These are phyloP conservation scores for Drosophila parabipectinata DNA, from an alignment of 1,140 invertebrate genomes.

Conservation along the genomic window DNA sequence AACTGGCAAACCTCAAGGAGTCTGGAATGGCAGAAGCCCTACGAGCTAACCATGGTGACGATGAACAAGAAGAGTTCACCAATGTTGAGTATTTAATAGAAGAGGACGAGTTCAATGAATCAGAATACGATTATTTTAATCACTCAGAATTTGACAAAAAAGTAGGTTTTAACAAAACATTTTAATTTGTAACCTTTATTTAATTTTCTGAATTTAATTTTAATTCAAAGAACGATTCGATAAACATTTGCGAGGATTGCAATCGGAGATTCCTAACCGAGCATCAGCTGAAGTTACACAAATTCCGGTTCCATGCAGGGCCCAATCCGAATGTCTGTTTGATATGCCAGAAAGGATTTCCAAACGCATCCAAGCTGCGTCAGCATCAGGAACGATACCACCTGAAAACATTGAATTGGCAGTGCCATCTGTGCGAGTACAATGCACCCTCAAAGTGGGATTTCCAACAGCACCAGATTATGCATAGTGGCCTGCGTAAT, in stretches of 20 bases:
- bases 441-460: conserved; percentile 47
- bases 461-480: conserved; percentile 19
- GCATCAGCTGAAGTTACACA: conserved; percentile 32
- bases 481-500: conserved; percentile 34
- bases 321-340: conserved; percentile 32
- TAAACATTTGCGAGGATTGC: conserved; percentile 38
- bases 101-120: conserved; percentile 12
- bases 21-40: neutral
- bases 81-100: conserved; percentile 14
- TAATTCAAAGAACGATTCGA: neutral
- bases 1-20: conserved; percentile 20
- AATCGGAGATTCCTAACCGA: conserved; percentile 24
- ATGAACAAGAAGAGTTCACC: neutral
- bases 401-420: conserved; percentile 22
- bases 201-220: neutral
- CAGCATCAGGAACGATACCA: conserved; percentile 37
- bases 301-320: conserved; percentile 22
- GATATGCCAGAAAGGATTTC: conserved; percentile 29
- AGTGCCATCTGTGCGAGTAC: conserved; percentile 38
- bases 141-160: neutral
- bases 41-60: neutral
- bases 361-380: conserved; percentile 18
- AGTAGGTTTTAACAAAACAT: neutral
- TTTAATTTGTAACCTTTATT: no score
- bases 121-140: neutral